phyloP scores from a whole-genome alignment of 2,797 vertebrate species.

The Eurystomus glaucurus region DNA sequence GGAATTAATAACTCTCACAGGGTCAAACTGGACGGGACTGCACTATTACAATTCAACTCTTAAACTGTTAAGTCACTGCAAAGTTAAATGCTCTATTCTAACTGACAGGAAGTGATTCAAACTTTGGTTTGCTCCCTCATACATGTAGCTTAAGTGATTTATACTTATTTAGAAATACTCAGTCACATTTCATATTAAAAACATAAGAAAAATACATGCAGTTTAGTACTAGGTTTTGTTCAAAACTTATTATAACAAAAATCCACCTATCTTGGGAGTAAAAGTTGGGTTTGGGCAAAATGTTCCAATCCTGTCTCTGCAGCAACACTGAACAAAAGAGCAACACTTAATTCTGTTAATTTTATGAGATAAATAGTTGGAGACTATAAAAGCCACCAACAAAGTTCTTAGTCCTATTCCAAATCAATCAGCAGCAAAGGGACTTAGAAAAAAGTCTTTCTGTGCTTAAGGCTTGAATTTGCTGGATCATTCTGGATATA shows the following conservation, averaged over 20 bases:
- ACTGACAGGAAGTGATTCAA: neutral
- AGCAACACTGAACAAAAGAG: neutral
- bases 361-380: neutral
- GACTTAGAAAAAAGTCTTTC: constrained; percentile 4
- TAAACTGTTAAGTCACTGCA: neutral
- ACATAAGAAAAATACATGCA: neutral
- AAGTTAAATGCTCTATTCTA: neutral
- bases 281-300: neutral
- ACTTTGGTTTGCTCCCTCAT: neutral
- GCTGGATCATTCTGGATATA: neutral
- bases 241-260: neutral
- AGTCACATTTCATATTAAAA: neutral
- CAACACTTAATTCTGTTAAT: constrained; percentile 13
- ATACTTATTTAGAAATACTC: neutral
- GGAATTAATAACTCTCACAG: neutral
- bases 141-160: neutral
- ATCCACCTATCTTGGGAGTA: neutral
- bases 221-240: neutral
- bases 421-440: constrained; percentile 4
- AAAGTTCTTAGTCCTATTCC: neutral
- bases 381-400: constrained; percentile 23
- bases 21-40: neutral
- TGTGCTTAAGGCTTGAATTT: neutral
- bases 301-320: neutral
- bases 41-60: neutral